phyloP scores from a whole-genome alignment of 2,113 vertebrate species.

The Aegithalos caudatus region DNA sequence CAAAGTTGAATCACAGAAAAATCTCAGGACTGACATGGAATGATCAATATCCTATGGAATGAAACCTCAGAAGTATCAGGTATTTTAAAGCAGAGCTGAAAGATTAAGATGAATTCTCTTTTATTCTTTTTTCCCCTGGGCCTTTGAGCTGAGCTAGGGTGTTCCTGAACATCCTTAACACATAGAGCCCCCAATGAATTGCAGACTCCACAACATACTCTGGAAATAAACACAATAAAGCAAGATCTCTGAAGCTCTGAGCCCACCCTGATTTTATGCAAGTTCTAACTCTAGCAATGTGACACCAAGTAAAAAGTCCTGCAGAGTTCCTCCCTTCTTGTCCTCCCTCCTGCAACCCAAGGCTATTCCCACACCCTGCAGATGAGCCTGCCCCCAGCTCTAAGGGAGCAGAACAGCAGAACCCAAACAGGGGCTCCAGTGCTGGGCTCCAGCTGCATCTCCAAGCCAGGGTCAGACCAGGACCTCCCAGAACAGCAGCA shows the following conservation, averaged over 20 bases:
- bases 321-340: neutral
- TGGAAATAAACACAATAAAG: neutral
- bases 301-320: neutral
- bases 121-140: neutral
- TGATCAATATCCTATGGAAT: constrained; percentile 4
- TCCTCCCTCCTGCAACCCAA: neutral
- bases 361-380: neutral
- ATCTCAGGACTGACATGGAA: neutral
- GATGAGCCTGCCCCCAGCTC: neutral
- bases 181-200: neutral
- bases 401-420: neutral
- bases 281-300: neutral
- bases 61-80: neutral
- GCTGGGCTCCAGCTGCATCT: neutral
- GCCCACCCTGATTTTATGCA: neutral
- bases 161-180: neutral
- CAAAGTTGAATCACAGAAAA: neutral
- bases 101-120: neutral
- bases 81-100: neutral
- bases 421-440: neutral
- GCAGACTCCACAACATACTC: neutral
- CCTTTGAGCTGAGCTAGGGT: neutral
- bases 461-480: neutral
- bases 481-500: neutral
- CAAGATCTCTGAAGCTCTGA: neutral